Percentiles rank a stretch among this genome's conserved stretches.
Evolutionary conservation across 2,113 vertebrate genomes (phyloP).

Genomic region (Oenanthe melanoleuca): DNA sequence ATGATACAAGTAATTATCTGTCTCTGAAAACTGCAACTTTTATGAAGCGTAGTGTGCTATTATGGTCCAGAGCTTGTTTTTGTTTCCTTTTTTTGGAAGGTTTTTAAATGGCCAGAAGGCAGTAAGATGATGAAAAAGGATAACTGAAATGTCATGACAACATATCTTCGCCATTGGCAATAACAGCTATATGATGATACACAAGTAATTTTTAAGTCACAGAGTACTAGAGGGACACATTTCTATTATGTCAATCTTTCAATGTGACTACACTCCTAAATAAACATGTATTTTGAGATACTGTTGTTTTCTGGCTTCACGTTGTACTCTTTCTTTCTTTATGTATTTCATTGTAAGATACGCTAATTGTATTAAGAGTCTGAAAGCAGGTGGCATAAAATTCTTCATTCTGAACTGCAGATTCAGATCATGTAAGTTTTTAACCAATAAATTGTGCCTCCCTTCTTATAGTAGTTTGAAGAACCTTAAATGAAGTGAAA

Average conservation of each 20-base stretch:
- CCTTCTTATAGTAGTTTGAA: not conserved
- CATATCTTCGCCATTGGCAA: not conserved
- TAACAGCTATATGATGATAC: not conserved
- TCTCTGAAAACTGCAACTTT: not conserved
- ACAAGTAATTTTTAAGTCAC: not conserved
- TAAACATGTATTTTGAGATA: not conserved
- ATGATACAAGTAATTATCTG: not conserved
- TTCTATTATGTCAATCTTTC: not conserved
- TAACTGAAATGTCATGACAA: not conserved
- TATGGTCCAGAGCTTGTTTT: not conserved
- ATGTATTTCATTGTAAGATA: not conserved
- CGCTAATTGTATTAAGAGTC: not conserved
- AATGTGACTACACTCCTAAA: not conserved
- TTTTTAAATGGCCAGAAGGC: not conserved
- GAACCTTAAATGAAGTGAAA: not conserved
- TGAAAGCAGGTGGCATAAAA: not conserved
- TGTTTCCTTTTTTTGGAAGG: not conserved
- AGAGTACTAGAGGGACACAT: not conserved
- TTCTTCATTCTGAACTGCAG: not conserved
- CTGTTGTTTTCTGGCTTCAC: not conserved
- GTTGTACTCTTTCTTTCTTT: not conserved
- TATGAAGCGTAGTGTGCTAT: not conserved
- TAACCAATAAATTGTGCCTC: not conserved
- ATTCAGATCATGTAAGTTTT: not conserved
- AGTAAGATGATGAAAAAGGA: not conserved